Evolutionary conservation across 1,140 invertebrate genomes (phyloP), one percentile per base, ranked within the genome.

Genomic region (Cyclargus thomasi): DNA sequence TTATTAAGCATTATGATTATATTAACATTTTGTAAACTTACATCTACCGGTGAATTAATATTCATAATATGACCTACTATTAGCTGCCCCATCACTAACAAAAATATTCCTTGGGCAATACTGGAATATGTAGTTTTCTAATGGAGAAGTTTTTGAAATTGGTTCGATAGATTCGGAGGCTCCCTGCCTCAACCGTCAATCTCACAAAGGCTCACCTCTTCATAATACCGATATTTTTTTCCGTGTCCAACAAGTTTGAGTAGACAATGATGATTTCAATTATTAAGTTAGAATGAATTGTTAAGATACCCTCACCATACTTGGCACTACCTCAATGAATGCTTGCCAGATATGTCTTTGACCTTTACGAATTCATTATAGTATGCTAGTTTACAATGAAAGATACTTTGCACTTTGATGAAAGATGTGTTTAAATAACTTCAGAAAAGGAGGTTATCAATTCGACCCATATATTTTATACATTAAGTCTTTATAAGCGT

Each of bases 321-420:
- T 59, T 59, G 55, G 55, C 55, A 59, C 55, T 20, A 59, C 17
- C 20, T 59, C 55, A 20, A 59, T 20, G 55, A 59, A 59, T 21
- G 18, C 55, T 59, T 59, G 55, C 55, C 55, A 59, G 55, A 59
- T 59, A 59, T 59, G 55, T 59, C 55, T 59, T 59, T 59, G 55
- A 59, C 55, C 55, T 59, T 22, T 59, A 20, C 17, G 21, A 59
- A 59, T 21, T 59, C 55, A 59, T 59, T 59, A 59, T 21, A 59
- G 20, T 59, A 11, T 59, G 20, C 55, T 21, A 59, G 55, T 59
- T 59, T 20, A 59, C 55, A 11, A 21, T 59, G 39, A 47, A 7
- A 47, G 39, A 47, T 47, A 47, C 39, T 47, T 47, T 47, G 6
- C 14, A 47, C 39, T 47, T 47, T 47, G 39, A 47, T 47, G 39